Percentiles rank a stretch among this genome's conserved stretches.
Evolutionary conservation across 2,888 invertebrate genomes (phyloP).

Genomic region (Cheilosia soror): DNA sequence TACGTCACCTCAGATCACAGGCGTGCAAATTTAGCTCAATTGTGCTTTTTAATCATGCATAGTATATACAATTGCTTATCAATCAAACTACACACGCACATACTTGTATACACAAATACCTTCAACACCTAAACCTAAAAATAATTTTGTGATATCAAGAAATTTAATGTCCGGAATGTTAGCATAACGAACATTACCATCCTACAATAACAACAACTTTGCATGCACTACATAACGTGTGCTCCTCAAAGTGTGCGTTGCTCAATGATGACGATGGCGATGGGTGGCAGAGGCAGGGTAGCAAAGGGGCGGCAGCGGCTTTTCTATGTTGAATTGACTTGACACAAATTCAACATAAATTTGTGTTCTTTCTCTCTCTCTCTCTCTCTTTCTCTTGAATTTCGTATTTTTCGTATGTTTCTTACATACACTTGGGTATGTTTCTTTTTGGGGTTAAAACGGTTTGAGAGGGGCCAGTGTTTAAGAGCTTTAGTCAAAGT

Average conservation of each 20-base stretch:
- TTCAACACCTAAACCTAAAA: slow-evolving; percentile 57
- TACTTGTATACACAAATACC: not conserved
- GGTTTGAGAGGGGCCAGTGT: slow-evolving; percentile 26
- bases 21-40: slow-evolving; percentile 33
- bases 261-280: not conserved
- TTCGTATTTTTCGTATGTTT: slow-evolving; percentile 21
- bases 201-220: slow-evolving; percentile 49
- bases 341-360: slow-evolving; percentile 71
- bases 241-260: slow-evolving; percentile 38
- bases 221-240: slow-evolving; percentile 63
- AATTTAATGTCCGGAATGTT: slow-evolving; percentile 69
- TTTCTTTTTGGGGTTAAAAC: slow-evolving; percentile 56
- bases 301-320: slow-evolving; percentile 19
- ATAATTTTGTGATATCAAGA: slow-evolving; percentile 67
- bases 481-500: slow-evolving; percentile 56
- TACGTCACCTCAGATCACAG: slow-evolving; percentile 14
- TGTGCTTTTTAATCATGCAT: slow-evolving; percentile 35
- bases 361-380: slow-evolving; percentile 17
- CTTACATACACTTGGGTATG: slow-evolving; percentile 20
- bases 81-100: slow-evolving; percentile 34
- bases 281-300: slow-evolving; percentile 3
- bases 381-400: slow-evolving; percentile 3
- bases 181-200: slow-evolving; percentile 66
- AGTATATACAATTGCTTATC: slow-evolving; percentile 37
- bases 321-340: slow-evolving; percentile 72